A percentile compares a stretch with the other conserved stretches of the same genome.
Evolutionary conservation across 2,113 vertebrate genomes (phyloP).

Genomic region (Crotalus tigris): DNA sequence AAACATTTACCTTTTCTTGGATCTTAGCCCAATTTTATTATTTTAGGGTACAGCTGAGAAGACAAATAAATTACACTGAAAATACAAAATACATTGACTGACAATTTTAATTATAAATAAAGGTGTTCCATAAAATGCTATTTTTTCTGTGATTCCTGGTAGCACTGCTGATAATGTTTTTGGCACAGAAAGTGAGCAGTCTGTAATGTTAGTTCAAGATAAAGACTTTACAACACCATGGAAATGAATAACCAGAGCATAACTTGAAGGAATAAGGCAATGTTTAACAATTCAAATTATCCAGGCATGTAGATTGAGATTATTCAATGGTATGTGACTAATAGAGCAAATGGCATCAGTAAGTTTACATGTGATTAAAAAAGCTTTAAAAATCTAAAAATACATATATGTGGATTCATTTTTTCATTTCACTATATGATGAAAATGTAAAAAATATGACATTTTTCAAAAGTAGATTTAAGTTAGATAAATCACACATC

Average conservation of each 20-base stretch:
- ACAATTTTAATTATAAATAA: slow-evolving; percentile 43
- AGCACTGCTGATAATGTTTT: slow-evolving; percentile 50
- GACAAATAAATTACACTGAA: slow-evolving; percentile 25
- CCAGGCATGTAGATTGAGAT: background rate
- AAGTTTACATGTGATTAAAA: slow-evolving; percentile 7
- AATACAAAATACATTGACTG: slow-evolving; percentile 43
- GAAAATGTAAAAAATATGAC: background rate
- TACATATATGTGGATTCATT: background rate
- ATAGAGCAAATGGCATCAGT: slow-evolving; percentile 3
- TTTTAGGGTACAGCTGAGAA: slow-evolving; percentile 31
- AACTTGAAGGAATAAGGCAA: slow-evolving; percentile 33
- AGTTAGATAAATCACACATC: background rate
- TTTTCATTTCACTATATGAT: slow-evolving; percentile 10
- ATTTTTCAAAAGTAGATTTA: background rate
- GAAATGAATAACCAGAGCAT: slow-evolving; percentile 40
- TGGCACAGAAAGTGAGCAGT: slow-evolving; percentile 33
- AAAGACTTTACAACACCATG: slow-evolving; percentile 14
- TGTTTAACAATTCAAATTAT: slow-evolving; percentile 13
- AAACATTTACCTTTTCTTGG: background rate
- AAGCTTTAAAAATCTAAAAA: background rate
- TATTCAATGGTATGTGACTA: slow-evolving; percentile 16
- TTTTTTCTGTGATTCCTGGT: slow-evolving; percentile 31
- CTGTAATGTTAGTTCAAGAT: slow-evolving; percentile 47
- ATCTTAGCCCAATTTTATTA: background rate
- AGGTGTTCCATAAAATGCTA: slow-evolving; percentile 17